Percentiles rank a stretch among this genome's conserved stretches.
These are phyloP conservation scores for Danio tinwini DNA, from an alignment of 2,797 vertebrate genomes.

Conservation along the genomic window DNA sequence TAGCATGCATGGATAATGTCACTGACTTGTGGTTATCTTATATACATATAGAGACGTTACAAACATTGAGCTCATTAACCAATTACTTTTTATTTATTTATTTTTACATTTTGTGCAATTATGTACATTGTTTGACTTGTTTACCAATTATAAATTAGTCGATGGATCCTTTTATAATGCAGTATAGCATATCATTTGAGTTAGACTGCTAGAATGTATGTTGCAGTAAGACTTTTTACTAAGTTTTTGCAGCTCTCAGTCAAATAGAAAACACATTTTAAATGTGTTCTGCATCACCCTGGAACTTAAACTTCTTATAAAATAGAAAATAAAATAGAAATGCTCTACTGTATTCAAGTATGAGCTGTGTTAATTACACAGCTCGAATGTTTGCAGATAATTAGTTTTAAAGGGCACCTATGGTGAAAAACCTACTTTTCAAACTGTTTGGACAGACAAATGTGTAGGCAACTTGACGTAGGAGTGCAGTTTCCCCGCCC, in stretches of 20 bases:
- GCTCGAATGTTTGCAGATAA: slow-evolving; percentile 1
- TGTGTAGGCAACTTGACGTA: too few species aligned
- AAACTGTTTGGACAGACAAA: too few species aligned
- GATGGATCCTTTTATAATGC: background rate
- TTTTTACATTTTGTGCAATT: background rate
- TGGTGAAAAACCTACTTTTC: too few species aligned
- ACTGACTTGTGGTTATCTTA: slow-evolving; percentile 1
- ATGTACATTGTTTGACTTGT: background rate
- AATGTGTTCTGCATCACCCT: background rate
- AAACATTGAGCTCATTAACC: slow-evolving; percentile 25
- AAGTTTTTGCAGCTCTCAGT: background rate
- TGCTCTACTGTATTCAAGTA: background rate
- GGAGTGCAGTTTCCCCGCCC: too few species aligned
- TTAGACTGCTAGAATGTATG: background rate
- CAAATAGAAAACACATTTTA: background rate
- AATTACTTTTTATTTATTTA: slow-evolving; percentile 1
- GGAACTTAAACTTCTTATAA: too few species aligned
- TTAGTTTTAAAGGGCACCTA: slow-evolving; percentile 2
- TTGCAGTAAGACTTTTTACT: background rate
- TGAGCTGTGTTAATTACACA: background rate
- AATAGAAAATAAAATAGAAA: background rate
- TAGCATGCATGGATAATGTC: background rate
- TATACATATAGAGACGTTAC: slow-evolving; percentile 14
- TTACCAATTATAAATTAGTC: background rate
- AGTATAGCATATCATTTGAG: background rate